Conservation (phyloP, 1,140 invertebrate genomes). For the Drosophila watanabei region DNA sequence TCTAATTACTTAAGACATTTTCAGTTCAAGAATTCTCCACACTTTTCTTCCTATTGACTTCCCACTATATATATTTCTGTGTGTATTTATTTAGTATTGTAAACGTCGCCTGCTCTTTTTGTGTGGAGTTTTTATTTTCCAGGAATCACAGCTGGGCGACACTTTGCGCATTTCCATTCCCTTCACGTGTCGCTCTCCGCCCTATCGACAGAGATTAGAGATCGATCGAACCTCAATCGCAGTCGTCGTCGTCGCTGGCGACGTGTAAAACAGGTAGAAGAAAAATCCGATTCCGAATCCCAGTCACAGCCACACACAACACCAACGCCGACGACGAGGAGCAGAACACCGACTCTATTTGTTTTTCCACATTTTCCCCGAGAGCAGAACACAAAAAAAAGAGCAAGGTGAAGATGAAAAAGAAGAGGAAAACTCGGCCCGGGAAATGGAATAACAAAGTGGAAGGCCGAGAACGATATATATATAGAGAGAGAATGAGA, state of each 20-base stretch:
- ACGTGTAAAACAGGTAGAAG: slow-evolving; percentile 73
- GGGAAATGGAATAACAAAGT: slow-evolving; percentile 46
- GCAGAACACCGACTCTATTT: slow-evolving; percentile 52
- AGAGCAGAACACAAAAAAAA: slow-evolving; percentile 13
- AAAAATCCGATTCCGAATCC: slow-evolving; percentile 18
- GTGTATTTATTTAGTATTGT: slow-evolving; percentile 22
- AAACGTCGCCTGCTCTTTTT: slow-evolving; percentile 4
- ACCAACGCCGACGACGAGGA: slow-evolving; percentile 13
- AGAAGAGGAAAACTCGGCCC: slow-evolving; percentile 40
- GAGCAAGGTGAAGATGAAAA: slow-evolving; percentile 39
- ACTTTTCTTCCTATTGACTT: not conserved
- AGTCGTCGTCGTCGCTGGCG: slow-evolving; percentile 16
- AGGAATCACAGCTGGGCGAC: slow-evolving; percentile 63
- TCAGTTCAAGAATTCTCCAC: not conserved
- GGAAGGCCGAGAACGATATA: slow-evolving; percentile 29
- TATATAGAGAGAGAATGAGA: not conserved
- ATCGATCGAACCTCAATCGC: slow-evolving; percentile 46
- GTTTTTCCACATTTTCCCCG: slow-evolving; percentile 70
- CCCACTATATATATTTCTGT: not conserved
- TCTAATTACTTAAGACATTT: not conserved
- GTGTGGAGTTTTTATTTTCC: slow-evolving; percentile 26
- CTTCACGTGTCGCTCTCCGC: slow-evolving; percentile 63
- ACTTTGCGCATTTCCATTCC: slow-evolving; percentile 48
- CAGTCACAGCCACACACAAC: slow-evolving; percentile 3
- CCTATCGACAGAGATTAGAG: slow-evolving; percentile 58